phyloP scores from a whole-genome alignment of 2,797 vertebrate species.

The Falco peregrinus region DNA sequence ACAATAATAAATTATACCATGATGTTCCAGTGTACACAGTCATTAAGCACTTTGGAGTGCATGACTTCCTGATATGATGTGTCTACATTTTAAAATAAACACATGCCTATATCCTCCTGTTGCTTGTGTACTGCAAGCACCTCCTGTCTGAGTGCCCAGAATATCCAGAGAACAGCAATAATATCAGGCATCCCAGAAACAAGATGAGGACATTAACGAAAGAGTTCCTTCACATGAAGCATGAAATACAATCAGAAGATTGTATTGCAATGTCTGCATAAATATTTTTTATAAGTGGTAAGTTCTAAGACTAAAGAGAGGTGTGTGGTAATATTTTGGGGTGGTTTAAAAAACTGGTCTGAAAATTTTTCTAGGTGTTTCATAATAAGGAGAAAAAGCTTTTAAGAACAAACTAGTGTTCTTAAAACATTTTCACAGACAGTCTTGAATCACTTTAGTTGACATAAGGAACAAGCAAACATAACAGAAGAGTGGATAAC shows the following conservation, averaged over 20 bases:
- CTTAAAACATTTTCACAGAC: neutral
- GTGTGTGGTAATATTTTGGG: neutral
- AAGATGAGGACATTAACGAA: neutral
- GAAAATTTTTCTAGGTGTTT: neutral
- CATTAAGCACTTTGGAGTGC: slow-evolving; percentile 50
- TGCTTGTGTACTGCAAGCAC: neutral
- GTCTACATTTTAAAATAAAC: slow-evolving; percentile 47
- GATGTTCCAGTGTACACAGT: neutral
- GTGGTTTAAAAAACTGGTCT: neutral
- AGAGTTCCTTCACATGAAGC: neutral
- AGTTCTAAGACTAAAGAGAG: neutral
- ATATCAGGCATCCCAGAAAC: neutral
- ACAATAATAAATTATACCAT: slow-evolving; percentile 17
- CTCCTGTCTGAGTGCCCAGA: neutral
- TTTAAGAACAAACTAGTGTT: neutral
- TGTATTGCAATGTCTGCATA: neutral
- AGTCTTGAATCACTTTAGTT: neutral
- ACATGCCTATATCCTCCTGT: slow-evolving; percentile 34
- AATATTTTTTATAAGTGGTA: neutral
- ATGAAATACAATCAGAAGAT: neutral
- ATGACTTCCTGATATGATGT: slow-evolving; percentile 26
- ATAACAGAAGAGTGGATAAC: neutral
- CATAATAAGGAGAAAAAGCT: neutral
- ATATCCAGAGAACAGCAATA: neutral
- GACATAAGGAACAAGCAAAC: neutral